Evolutionary conservation across 2,113 vertebrate species (phyloP).

Genomic region (Pygoscelis adeliae): DNA sequence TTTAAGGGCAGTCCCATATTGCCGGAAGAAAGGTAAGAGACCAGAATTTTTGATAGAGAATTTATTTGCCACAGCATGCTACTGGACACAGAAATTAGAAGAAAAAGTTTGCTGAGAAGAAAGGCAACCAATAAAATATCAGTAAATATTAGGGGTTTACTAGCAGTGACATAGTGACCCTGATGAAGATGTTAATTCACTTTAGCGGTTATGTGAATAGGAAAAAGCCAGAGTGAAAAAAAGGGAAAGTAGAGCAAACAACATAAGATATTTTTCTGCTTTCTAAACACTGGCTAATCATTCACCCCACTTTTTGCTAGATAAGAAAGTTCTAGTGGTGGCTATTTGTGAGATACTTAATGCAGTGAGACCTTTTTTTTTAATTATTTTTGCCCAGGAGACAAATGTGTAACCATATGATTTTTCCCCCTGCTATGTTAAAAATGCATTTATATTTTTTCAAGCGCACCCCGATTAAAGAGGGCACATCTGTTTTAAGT

Average conservation of each 20-base stretch:
- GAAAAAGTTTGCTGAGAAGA: neutral
- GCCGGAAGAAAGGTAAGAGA: neutral
- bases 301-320: neutral
- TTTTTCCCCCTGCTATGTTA: slow-evolving; percentile 68
- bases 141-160: neutral
- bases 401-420: slow-evolving; percentile 38
- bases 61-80: neutral
- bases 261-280: neutral
- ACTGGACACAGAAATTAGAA: neutral
- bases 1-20: neutral
- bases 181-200: neutral
- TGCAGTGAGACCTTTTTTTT: neutral
- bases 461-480: slow-evolving; percentile 73
- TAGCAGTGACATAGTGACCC: neutral
- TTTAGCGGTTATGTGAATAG: neutral
- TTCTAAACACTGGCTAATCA: neutral
- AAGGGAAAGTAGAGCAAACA: neutral
- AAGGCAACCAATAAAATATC: neutral
- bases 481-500: slow-evolving; percentile 80
- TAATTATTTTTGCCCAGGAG: slow-evolving; percentile 56
- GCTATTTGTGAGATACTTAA: neutral
- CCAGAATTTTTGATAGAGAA: neutral
- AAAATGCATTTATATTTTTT: slow-evolving; percentile 70
- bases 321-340: slow-evolving; percentile 38
- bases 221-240: neutral